Evolutionary conservation across 2,888 invertebrate genomes (phyloP).

Genomic region (Ophioninae sp.): DNA sequence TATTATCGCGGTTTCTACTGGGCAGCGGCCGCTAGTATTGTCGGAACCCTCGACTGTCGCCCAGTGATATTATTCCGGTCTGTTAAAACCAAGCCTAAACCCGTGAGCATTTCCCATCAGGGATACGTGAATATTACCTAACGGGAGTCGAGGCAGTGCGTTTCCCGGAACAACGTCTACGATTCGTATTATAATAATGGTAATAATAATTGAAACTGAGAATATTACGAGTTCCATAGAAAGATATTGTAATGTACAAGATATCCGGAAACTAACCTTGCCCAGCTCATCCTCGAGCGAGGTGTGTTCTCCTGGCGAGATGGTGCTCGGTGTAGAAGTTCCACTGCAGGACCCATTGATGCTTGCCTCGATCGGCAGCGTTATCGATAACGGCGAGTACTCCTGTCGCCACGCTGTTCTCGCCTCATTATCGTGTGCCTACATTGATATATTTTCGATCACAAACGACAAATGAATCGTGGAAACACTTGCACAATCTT

Average conservation of each 20-base stretch:
- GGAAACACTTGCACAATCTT: background rate
- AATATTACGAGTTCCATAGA: background rate
- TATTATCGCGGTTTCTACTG: too few species aligned
- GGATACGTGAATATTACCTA: too few species aligned
- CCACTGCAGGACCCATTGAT: slow-evolving; percentile 79
- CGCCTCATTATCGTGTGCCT: slow-evolving; percentile 75
- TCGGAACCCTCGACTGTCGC: too few species aligned
- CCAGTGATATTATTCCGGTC: too few species aligned
- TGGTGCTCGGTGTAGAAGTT: slow-evolving; percentile 81
- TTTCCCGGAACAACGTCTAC: too few species aligned
- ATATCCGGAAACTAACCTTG: slow-evolving; percentile 70
- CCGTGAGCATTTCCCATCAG: too few species aligned
- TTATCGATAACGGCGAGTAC: slow-evolving; percentile 78
- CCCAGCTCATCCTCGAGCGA: slow-evolving; percentile 78
- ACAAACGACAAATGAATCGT: slow-evolving; percentile 53
- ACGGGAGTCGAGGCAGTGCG: too few species aligned
- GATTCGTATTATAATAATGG: too few species aligned
- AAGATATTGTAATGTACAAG: background rate
- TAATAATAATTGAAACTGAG: too few species aligned
- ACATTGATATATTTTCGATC: slow-evolving; percentile 44
- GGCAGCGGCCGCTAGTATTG: too few species aligned
- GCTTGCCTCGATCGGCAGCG: slow-evolving; percentile 74
- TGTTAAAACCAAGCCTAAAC: too few species aligned
- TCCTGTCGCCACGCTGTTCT: slow-evolving; percentile 77
- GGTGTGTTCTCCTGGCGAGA: slow-evolving; percentile 81